Evolutionary conservation across 2,888 invertebrate species (phyloP).

Genomic region (Rotaria magnacalcarata): DNA sequence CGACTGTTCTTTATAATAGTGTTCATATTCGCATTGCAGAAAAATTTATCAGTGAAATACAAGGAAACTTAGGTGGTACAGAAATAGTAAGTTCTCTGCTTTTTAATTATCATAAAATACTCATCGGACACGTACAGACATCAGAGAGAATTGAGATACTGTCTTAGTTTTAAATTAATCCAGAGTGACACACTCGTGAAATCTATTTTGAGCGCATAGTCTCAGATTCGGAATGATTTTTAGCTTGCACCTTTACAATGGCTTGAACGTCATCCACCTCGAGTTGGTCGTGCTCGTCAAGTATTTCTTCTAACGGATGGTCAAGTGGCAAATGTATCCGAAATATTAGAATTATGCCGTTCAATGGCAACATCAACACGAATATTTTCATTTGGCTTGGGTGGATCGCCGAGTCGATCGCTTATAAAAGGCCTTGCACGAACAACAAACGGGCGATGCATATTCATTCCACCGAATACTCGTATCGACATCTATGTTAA

Average conservation of each 20-base stretch:
- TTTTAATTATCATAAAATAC: no score
- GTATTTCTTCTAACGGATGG: conserved; percentile 12
- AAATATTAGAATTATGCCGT: conserved; percentile 7
- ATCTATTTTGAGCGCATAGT: no score
- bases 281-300: neutral
- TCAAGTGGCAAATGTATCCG: conserved; percentile 1
- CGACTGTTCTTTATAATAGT: conserved; percentile 13
- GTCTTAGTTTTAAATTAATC: no score
- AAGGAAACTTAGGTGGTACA: neutral
- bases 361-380: conserved; percentile 26
- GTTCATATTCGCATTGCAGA: neutral
- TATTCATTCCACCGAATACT: conserved; percentile 9
- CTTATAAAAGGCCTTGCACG: conserved; percentile 3
- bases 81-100: neutral
- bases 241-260: conserved; percentile 11
- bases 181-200: no score
- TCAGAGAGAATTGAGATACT: no score
- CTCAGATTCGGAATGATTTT: neutral
- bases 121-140: no score
- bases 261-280: conserved; percentile 17
- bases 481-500: neutral
- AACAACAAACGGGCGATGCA: neutral
- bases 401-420: neutral
- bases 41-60: conserved; percentile 9
- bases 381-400: conserved; percentile 27